These are phyloP conservation scores for Adoxophyes honmai DNA, from an alignment of 1,140 invertebrate species.

Conservation along the genomic window DNA sequence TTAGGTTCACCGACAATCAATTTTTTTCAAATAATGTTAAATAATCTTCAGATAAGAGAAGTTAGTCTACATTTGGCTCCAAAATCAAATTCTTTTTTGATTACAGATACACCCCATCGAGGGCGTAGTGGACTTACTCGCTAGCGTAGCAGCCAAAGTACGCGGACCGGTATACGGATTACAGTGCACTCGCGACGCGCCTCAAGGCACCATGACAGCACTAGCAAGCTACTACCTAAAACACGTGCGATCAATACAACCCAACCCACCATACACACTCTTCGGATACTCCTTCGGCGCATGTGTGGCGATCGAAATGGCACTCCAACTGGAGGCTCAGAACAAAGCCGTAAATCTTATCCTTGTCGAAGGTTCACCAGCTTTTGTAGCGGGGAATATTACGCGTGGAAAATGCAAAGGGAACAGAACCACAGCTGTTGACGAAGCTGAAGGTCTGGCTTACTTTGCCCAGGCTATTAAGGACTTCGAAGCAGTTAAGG, in stretches of 20 bases:
- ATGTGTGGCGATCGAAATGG: conserved; percentile 95
- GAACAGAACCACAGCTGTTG: conserved; percentile 68
- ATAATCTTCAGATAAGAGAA: too few species aligned
- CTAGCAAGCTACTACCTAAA: conserved; percentile 90
- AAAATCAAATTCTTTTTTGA: conserved; percentile 48
- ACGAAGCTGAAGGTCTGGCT: conserved; percentile 85
- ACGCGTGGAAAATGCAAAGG: conserved; percentile 79
- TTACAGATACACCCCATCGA: conserved; percentile 92
- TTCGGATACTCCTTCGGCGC: conserved; percentile 97
- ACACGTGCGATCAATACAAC: conserved; percentile 87
- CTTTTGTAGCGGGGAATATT: conserved; percentile 90
- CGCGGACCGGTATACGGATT: conserved; percentile 91
- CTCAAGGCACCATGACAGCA: conserved; percentile 83
- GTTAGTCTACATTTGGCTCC: too few species aligned
- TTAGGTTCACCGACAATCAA: too few species aligned
- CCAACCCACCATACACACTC: conserved; percentile 89
- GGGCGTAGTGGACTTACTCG: conserved; percentile 86
- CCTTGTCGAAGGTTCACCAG: conserved; percentile 94
- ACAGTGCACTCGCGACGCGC: conserved; percentile 89
- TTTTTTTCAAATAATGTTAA: too few species aligned
- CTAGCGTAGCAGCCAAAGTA: conserved; percentile 83
- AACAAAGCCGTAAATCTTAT: conserved; percentile 78
- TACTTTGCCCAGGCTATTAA: conserved; percentile 90
- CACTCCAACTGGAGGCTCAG: conserved; percentile 85
- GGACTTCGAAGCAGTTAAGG: conserved; percentile 85